Percentiles rank a stretch among this genome's conserved stretches.
These are phyloP conservation scores for Apeira syringaria DNA, from an alignment of 2,888 invertebrate species.

Conservation along the genomic window DNA sequence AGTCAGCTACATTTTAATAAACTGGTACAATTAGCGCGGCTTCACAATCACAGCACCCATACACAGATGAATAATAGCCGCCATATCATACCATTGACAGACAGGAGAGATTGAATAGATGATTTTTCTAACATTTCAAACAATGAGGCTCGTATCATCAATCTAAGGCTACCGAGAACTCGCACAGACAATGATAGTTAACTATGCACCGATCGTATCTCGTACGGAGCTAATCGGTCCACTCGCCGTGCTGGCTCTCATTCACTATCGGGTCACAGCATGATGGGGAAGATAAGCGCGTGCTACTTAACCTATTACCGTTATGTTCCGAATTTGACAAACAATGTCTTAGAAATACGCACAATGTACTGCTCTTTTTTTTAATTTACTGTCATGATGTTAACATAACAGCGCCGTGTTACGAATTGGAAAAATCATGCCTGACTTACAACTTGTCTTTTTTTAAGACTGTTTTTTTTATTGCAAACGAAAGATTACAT, in stretches of 20 bases:
- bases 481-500: too few species aligned
- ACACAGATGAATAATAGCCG: slow-evolving; percentile 27
- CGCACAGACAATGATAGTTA: slow-evolving; percentile 63
- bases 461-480: too few species aligned
- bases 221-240: slow-evolving; percentile 73
- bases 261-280: slow-evolving; percentile 69
- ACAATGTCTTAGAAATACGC: slow-evolving; percentile 7
- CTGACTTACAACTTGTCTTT: too few species aligned
- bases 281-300: slow-evolving; percentile 53
- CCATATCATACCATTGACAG: slow-evolving; percentile 43
- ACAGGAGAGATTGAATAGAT: slow-evolving; percentile 57
- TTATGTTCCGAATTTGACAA: slow-evolving; percentile 36
- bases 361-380: neutral
- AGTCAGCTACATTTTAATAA: too few species aligned
- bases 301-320: slow-evolving; percentile 46
- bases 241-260: slow-evolving; percentile 61
- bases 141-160: slow-evolving; percentile 69
- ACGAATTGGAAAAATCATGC: too few species aligned
- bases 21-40: neutral
- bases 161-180: slow-evolving; percentile 70
- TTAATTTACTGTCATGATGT: too few species aligned
- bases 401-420: too few species aligned
- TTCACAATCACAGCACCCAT: neutral
- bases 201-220: slow-evolving; percentile 68
- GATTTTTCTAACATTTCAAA: slow-evolving; percentile 72